phyloP scores from a whole-genome alignment of 2,888 invertebrate genomes.

The Asteroscopus sphinx region DNA sequence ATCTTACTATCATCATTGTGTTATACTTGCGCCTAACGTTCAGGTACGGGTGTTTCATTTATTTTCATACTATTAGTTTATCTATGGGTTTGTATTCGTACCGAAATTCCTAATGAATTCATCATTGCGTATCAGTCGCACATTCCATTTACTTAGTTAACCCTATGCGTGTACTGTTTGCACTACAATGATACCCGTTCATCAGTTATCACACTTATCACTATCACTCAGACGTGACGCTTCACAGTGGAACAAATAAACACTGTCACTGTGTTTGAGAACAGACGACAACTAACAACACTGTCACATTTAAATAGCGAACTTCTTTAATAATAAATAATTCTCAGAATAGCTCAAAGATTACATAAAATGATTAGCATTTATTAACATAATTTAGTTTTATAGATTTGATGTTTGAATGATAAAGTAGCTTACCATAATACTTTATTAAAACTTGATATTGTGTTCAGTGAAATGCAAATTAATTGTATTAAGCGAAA shows the following conservation, averaged over 20 bases:
- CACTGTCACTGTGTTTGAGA: slow-evolving; percentile 12
- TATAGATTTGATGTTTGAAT: neutral
- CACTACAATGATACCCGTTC: slow-evolving; percentile 6
- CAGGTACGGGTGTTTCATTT: too few species aligned
- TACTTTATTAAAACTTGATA: slow-evolving; percentile 3
- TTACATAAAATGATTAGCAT: neutral
- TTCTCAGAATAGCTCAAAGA: neutral
- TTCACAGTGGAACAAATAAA: slow-evolving; percentile 10
- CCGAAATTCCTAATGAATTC: neutral
- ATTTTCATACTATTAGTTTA: too few species aligned
- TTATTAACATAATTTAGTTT: slow-evolving; percentile 1
- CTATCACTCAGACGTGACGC: neutral
- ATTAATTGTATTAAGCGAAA: neutral
- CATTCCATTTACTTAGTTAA: neutral
- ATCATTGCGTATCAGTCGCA: neutral
- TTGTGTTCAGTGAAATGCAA: slow-evolving; percentile 2
- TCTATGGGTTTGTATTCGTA: too few species aligned
- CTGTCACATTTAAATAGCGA: neutral
- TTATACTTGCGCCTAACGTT: too few species aligned
- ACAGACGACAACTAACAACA: slow-evolving; percentile 11
- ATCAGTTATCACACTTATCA: slow-evolving; percentile 4
- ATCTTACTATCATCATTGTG: too few species aligned
- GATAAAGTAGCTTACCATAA: neutral
- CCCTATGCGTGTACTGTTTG: slow-evolving; percentile 10
- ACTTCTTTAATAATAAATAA: neutral